Evolutionary conservation across 2,113 vertebrate species (phyloP).

Genomic region (Clarias magur): DNA sequence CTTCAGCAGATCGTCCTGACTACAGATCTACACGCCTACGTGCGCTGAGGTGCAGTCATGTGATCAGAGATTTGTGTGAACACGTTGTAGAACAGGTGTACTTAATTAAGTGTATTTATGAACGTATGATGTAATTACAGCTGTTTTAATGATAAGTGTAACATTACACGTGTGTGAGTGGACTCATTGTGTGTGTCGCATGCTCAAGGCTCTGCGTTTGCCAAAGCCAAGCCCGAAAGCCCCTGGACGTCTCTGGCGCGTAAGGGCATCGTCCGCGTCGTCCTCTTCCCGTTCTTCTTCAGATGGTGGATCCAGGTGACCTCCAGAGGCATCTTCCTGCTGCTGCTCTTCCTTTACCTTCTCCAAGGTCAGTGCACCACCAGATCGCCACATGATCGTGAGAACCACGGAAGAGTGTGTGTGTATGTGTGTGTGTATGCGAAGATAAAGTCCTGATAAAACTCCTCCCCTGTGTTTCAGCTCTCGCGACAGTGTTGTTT

Average conservation of each 20-base stretch:
- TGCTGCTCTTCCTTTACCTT: slow-evolving; percentile 91
- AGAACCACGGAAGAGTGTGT: too few species aligned
- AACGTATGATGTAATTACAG: too few species aligned
- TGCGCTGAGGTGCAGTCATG: too few species aligned
- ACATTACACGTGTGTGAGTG: too few species aligned
- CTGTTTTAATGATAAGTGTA: too few species aligned
- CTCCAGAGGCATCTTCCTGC: slow-evolving; percentile 89
- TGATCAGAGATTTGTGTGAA: too few species aligned
- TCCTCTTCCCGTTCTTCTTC: slow-evolving; percentile 97
- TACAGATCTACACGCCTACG: too few species aligned
- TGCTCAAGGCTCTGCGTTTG: slow-evolving; percentile 90
- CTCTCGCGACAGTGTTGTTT: slow-evolving; percentile 85
- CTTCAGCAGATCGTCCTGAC: too few species aligned
- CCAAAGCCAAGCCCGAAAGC: slow-evolving; percentile 98
- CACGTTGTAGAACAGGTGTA: too few species aligned
- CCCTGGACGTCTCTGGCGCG: slow-evolving; percentile 97
- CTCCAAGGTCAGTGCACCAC: slow-evolving; percentile 83
- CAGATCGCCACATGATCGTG: not conserved
- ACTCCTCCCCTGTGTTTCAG: slow-evolving; percentile 71
- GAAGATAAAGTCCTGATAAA: not conserved
- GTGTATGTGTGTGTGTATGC: too few species aligned
- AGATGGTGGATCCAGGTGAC: slow-evolving; percentile 99
- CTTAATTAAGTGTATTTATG: too few species aligned
- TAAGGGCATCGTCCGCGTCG: slow-evolving; percentile 95
- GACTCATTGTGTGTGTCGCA: too few species aligned